Base-by-base conservation (phyloP, 2,113 vertebrate genomes). In the Megaceryle torquata region DNA sequence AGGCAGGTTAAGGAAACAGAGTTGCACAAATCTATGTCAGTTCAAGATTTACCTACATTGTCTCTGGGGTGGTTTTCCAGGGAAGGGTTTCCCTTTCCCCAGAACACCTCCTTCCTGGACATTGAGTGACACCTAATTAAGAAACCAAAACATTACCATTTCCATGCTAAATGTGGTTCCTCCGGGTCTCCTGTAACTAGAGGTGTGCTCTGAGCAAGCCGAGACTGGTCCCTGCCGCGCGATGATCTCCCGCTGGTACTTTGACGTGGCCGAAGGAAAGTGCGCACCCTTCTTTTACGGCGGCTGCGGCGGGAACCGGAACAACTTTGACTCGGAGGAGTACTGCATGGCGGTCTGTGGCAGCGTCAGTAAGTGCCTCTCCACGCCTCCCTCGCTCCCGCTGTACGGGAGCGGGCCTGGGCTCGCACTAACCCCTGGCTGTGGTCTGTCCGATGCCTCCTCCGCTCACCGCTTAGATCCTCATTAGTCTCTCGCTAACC, bases 311-410 rank as follows among this genome's bases (percentile, higher is more conserved):
- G 99, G 99, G 95, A 99, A 99, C 98, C 98, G 99, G 97, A 99
- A 99, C 99, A 99, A 99, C 99, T 99, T 99, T 99, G 99, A 99
- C 97, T 99, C 99, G 11, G 98, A 99, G 98, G 99, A 99, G 64
- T 99, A 99, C 98, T 99, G 99, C 99, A 97, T 99, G 98, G 99
- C 99, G 71, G 99, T 99, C 98, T 99, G 99, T 99, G 98, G 98
- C 98, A 99, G 98, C 95, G 98, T 99, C 98, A 98, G 99, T 99
- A 99, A 99, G 99, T 99, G 98, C 68, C 94, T 94, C 94, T 97
- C 82, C 96, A 86, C 63, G 69, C 84, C 94, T 93, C 91, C 83
- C 41, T 19, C 57, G 87, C 78, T 69, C 96, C 94, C 14, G 88
- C 97, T 10, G 83, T 9, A 65, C 18, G 80, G 93, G 68, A 95